Evolutionary conservation across 92 coral and sea anemone genomes (phyloP).

Genomic region (Actinernus sp.): DNA sequence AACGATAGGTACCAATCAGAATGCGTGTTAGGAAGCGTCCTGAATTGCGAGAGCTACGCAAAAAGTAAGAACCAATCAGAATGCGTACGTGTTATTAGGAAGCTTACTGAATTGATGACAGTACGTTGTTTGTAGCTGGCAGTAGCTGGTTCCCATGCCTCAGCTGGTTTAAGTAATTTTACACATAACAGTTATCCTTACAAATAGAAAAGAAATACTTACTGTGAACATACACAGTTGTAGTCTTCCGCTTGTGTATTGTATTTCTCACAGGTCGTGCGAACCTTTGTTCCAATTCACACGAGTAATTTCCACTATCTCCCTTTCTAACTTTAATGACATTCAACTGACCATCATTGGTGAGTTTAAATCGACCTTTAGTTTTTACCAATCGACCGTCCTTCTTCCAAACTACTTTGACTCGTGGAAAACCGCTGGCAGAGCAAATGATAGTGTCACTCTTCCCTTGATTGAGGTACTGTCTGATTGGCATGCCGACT

Average conservation of each 20-base stretch:
- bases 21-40: no score
- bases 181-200: no score
- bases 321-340: conserved; percentile 1
- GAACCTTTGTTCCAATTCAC: conserved; percentile 7
- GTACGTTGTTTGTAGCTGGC: no score
- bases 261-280: not conserved
- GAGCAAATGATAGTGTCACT: conserved; percentile 1
- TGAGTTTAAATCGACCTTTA: conserved; percentile 10
- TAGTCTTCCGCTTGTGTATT: not conserved
- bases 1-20: no score
- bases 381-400: not conserved
- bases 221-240: conserved; percentile 3
- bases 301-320: conserved; percentile 7
- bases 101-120: no score
- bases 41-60: no score
- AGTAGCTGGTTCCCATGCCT: no score
- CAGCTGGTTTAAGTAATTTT: no score
- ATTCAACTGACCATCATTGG: not conserved
- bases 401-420: not conserved
- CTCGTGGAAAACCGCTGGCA: conserved; percentile 16
- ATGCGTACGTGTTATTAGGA: no score
- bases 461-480: conserved; percentile 7
- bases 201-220: no score
- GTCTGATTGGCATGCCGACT: not conserved
- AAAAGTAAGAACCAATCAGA: no score